Conservation (phyloP, 2,113 vertebrate genomes). For the Burhinus oedicnemus region DNA sequence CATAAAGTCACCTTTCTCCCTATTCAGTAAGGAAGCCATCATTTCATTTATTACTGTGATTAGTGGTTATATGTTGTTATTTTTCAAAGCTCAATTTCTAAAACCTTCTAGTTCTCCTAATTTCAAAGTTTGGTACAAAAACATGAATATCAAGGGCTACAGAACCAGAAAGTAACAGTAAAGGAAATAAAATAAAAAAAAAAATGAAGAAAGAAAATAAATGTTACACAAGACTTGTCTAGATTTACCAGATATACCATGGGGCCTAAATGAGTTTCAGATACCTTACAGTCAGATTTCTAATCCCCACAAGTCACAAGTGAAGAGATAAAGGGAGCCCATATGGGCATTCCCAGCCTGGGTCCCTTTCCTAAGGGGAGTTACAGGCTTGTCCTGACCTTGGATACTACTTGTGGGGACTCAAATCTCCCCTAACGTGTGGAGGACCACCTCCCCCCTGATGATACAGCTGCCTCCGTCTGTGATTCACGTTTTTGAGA, state of each 20-base stretch:
- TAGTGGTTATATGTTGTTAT: neutral
- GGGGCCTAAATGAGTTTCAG: neutral
- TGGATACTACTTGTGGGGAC: too few species aligned
- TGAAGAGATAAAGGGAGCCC: neutral
- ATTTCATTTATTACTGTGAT: neutral
- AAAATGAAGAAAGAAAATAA: neutral
- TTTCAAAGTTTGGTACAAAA: neutral
- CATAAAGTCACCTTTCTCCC: neutral
- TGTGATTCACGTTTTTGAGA: neutral
- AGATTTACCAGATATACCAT: neutral
- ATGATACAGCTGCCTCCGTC: neutral
- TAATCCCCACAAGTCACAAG: neutral
- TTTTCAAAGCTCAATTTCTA: neutral
- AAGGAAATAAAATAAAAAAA: neutral
- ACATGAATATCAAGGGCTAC: neutral
- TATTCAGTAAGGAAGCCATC: neutral
- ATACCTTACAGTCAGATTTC: neutral
- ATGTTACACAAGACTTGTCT: neutral
- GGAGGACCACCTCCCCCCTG: rapidly evolving
- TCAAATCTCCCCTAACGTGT: rapidly evolving
- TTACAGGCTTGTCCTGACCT: neutral
- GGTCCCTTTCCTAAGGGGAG: neutral
- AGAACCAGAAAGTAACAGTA: neutral
- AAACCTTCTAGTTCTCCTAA: neutral
- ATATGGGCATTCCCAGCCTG: rapidly evolving